Conservation (phyloP, 2,113 vertebrate genomes). For the Sakesphorus luctuosus region DNA sequence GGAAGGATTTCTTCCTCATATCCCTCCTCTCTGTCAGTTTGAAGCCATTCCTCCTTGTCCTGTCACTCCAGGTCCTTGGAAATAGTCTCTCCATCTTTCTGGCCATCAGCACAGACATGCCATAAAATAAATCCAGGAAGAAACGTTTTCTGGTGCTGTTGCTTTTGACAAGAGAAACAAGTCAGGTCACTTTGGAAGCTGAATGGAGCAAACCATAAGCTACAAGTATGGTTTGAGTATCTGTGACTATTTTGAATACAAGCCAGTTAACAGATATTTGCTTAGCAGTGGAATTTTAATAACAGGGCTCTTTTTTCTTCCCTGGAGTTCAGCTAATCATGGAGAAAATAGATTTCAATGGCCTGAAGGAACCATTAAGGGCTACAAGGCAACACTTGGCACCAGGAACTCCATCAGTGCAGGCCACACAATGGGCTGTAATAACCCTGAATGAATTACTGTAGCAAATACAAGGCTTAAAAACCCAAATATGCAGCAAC, state of each 20-base stretch:
- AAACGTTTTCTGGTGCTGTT: background rate
- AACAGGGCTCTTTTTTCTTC: background rate
- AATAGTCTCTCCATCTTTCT: background rate
- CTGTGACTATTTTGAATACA: background rate
- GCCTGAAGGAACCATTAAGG: background rate
- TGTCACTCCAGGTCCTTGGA: background rate
- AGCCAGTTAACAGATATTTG: background rate
- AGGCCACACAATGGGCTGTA: background rate
- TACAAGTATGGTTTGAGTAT: background rate
- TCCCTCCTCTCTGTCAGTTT: background rate
- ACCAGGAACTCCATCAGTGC: background rate
- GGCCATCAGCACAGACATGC: background rate
- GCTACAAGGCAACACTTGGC: background rate
- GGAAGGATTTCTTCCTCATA: background rate
- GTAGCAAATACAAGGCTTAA: background rate
- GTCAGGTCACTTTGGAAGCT: rapidly evolving
- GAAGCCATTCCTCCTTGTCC: background rate
- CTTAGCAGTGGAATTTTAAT: background rate
- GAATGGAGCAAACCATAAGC: background rate
- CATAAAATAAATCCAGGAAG: background rate
- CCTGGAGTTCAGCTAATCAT: background rate
- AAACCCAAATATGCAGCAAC: background rate
- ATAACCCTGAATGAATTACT: background rate
- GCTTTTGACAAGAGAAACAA: background rate
- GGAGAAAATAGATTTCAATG: background rate